phyloP scores from a whole-genome alignment of 2,797 vertebrate species.

The Microchirus variegatus region DNA sequence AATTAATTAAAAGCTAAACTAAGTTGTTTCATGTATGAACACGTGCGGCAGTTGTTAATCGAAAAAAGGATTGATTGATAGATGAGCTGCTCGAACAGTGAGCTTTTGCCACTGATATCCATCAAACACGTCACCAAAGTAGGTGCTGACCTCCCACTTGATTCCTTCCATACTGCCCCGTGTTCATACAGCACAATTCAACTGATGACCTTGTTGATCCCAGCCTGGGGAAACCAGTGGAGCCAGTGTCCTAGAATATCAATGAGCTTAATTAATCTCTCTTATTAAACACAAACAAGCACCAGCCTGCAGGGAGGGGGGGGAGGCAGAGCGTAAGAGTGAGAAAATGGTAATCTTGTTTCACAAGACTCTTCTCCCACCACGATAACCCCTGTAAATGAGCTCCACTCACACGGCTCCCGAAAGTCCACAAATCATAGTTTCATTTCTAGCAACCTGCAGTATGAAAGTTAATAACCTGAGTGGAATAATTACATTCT shows the following conservation, averaged over 20 bases:
- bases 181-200: constrained; percentile 30
- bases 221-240: constrained; percentile 60
- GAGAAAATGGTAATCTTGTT: constrained; percentile 31
- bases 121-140: constrained; percentile 10
- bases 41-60: constrained; percentile 26
- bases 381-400: constrained; percentile 26
- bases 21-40: constrained; percentile 31
- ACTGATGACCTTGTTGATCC: constrained; percentile 64
- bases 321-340: not conserved
- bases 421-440: constrained; percentile 60
- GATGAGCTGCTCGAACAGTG: constrained; percentile 30
- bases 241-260: constrained; percentile 72
- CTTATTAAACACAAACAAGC: constrained; percentile 79
- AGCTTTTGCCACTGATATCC: constrained; percentile 18
- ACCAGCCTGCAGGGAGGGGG: constrained; percentile 31
- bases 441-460: constrained; percentile 54
- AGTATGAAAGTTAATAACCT: constrained; percentile 61
- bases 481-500: constrained; percentile 48
- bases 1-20: constrained; percentile 41
- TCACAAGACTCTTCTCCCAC: constrained; percentile 45
- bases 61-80: constrained; percentile 37
- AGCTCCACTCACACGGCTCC: constrained; percentile 15
- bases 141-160: constrained; percentile 10
- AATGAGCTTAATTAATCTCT: constrained; percentile 81
- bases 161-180: constrained; percentile 27